Conservation (phyloP, 2,888 invertebrate species). For the Diarsia brunnea region DNA sequence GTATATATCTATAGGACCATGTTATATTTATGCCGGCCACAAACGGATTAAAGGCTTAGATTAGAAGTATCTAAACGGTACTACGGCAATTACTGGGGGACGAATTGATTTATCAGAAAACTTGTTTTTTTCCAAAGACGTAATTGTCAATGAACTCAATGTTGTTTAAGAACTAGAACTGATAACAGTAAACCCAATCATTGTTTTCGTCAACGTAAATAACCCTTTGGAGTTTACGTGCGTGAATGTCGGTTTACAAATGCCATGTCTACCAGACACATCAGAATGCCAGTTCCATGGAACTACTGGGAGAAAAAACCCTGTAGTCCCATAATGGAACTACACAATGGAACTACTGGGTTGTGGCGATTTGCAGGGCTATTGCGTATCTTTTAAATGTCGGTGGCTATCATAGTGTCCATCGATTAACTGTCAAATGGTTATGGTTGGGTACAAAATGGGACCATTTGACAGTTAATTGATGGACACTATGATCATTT, state of each 20-base stretch:
- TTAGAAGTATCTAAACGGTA: slow-evolving; percentile 6
- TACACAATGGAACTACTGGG: too few species aligned
- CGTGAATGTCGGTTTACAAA: not conserved
- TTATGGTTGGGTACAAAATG: too few species aligned
- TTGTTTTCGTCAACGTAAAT: slow-evolving; percentile 6
- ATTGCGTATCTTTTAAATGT: too few species aligned
- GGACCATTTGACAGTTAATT: too few species aligned
- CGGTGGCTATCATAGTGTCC: too few species aligned
- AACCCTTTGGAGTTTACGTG: not conserved
- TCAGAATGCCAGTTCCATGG: too few species aligned
- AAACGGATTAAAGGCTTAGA: slow-evolving; percentile 34
- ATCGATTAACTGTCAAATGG: too few species aligned
- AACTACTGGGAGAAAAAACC: too few species aligned
- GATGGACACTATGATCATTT: too few species aligned
- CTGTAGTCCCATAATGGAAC: too few species aligned
- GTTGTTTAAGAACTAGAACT: slow-evolving; percentile 17
- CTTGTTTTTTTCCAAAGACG: not conserved
- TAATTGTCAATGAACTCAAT: slow-evolving; percentile 25
- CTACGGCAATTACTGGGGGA: not conserved
- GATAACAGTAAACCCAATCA: slow-evolving; percentile 7
- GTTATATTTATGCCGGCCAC: slow-evolving; percentile 9
- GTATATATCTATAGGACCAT: not conserved
- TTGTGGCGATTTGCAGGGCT: too few species aligned
- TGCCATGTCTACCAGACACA: not conserved
- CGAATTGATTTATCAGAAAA: slow-evolving; percentile 8